Evolutionary conservation across 1,140 invertebrate genomes (phyloP).

Genomic region (Zaprionus taronus): DNA sequence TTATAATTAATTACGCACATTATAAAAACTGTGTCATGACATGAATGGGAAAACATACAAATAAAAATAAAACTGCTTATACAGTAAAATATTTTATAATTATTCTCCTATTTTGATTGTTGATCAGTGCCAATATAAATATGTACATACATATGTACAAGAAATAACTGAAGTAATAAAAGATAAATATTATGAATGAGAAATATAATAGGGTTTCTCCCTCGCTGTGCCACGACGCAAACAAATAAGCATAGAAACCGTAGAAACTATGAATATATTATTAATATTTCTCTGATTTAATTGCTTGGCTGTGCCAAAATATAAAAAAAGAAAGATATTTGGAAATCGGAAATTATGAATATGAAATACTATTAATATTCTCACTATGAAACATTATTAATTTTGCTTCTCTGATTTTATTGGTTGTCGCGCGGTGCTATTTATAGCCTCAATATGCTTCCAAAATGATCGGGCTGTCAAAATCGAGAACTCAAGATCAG

Average conservation of each 20-base stretch:
- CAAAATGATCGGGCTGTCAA: constrained; percentile 76
- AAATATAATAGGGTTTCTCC: neutral
- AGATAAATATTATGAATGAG: neutral
- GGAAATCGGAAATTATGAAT: constrained; percentile 47
- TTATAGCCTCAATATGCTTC: constrained; percentile 74
- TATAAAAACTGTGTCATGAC: neutral
- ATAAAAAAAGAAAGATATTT: constrained; percentile 10
- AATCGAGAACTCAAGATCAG: constrained; percentile 78
- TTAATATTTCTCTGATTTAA: neutral
- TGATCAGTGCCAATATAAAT: neutral
- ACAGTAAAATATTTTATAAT: neutral
- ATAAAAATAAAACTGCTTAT: neutral
- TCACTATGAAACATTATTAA: constrained; percentile 10
- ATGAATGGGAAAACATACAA: neutral
- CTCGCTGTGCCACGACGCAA: neutral
- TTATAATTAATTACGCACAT: constrained; percentile 31
- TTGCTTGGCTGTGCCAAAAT: constrained; percentile 17
- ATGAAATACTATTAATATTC: constrained; percentile 33
- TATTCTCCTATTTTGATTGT: neutral
- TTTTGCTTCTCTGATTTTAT: neutral
- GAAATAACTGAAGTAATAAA: neutral
- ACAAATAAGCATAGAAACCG: neutral
- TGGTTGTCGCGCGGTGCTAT: constrained; percentile 48
- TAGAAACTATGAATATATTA: neutral
- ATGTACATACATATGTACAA: neutral